phyloP scores from a whole-genome alignment of 2,888 invertebrate species.

The Chrysolina haemoptera region DNA sequence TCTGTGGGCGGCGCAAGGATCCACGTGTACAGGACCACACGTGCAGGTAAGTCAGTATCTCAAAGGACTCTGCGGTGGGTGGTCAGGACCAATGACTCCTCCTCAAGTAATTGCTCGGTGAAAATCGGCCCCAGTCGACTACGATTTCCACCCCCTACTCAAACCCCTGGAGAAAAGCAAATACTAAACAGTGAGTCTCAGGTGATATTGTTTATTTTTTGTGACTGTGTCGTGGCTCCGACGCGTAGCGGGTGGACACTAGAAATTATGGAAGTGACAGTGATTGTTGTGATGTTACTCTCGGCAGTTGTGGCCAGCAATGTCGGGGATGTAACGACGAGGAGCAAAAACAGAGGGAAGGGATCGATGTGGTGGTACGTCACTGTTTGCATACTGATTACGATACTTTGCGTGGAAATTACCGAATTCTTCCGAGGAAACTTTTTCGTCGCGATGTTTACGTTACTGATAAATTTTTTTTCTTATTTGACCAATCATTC shows the following conservation, averaged over 20 bases:
- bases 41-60: slow-evolving; percentile 65
- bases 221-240: slow-evolving; percentile 62
- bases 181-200: slow-evolving; percentile 61
- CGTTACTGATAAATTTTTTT: no score
- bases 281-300: slow-evolving; percentile 58
- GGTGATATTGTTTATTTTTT: slow-evolving; percentile 70
- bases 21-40: slow-evolving; percentile 67
- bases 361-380: slow-evolving; percentile 95
- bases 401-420: background rate
- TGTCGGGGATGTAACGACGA: slow-evolving; percentile 62
- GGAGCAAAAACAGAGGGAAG: slow-evolving; percentile 80
- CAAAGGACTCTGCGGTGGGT: slow-evolving; percentile 67
- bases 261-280: slow-evolving; percentile 59
- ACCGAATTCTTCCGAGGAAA: background rate
- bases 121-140: slow-evolving; percentile 61
- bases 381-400: slow-evolving; percentile 28
- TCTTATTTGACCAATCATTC: no score
- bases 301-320: slow-evolving; percentile 55
- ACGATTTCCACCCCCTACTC: slow-evolving; percentile 64
- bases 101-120: slow-evolving; percentile 62
- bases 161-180: slow-evolving; percentile 66
- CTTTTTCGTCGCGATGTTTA: no score
- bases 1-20: slow-evolving; percentile 57
- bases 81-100: slow-evolving; percentile 65
- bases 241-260: slow-evolving; percentile 62